Evolutionary conservation across 1,140 invertebrate species (phyloP).

Genomic region (Psix sp.): DNA sequence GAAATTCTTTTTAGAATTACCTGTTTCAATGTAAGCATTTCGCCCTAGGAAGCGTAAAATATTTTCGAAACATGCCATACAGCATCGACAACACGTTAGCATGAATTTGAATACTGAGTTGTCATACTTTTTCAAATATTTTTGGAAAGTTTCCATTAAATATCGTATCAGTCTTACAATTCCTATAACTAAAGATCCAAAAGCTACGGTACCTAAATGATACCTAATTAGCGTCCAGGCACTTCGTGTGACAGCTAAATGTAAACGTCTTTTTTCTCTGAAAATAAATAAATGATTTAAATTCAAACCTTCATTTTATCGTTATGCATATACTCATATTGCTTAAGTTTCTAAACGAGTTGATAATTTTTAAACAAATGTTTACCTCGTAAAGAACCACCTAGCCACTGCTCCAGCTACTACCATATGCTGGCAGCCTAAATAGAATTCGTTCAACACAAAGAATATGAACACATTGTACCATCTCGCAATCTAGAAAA

Average conservation of each 20-base stretch:
- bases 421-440: slow-evolving; percentile 87
- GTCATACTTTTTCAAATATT: slow-evolving; percentile 71
- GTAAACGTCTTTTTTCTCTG: slow-evolving; percentile 82
- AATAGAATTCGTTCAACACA: slow-evolving; percentile 85
- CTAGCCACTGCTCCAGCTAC: slow-evolving; percentile 85
- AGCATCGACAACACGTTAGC: slow-evolving; percentile 84
- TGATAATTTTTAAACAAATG: not conserved
- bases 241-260: slow-evolving; percentile 79
- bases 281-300: slow-evolving; percentile 41
- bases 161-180: slow-evolving; percentile 82
- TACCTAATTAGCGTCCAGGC: slow-evolving; percentile 80
- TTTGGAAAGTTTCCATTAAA: slow-evolving; percentile 75
- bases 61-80: slow-evolving; percentile 85
- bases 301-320: no score
- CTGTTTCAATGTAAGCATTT: slow-evolving; percentile 89
- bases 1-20: slow-evolving; percentile 70
- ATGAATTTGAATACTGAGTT: slow-evolving; percentile 70
- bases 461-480: slow-evolving; percentile 84
- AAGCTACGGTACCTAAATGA: slow-evolving; percentile 87
- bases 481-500: slow-evolving; percentile 79
- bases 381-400: slow-evolving; percentile 88
- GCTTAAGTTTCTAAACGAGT: no score
- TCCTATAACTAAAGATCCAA: slow-evolving; percentile 86
- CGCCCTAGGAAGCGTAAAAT: slow-evolving; percentile 84
- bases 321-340: no score